Conservation (phyloP, 2,888 invertebrate genomes). For the Theristus sp. region DNA sequence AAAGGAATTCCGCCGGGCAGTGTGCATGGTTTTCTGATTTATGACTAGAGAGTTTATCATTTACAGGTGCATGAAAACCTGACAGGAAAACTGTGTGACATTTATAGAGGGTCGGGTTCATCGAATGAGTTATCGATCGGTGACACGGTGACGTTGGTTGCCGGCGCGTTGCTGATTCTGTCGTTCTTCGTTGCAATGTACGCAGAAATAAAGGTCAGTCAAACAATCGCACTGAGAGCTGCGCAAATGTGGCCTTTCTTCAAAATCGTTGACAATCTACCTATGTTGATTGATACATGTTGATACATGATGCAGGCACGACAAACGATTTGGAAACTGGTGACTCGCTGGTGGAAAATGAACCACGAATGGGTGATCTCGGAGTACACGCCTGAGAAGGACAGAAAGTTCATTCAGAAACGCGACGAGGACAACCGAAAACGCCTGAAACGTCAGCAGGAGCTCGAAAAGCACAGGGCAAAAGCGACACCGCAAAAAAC, state of each 20-base stretch:
- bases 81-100: not conserved
- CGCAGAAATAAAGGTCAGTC: constrained; percentile 36
- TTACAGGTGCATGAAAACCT: not conserved
- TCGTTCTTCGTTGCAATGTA: constrained; percentile 41
- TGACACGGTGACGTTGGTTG: constrained; percentile 37
- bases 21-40: too few species aligned
- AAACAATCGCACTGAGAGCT: too few species aligned
- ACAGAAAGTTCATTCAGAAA: constrained; percentile 13
- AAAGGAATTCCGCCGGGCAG: too few species aligned
- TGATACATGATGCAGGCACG: constrained; percentile 10
- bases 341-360: constrained; percentile 16
- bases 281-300: not conserved
- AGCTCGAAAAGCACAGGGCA: not conserved
- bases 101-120: too few species aligned
- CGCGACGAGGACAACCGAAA: not conserved
- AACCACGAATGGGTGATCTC: constrained; percentile 19
- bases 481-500: not conserved
- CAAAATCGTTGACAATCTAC: too few species aligned
- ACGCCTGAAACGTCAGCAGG: not conserved
- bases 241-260: too few species aligned
- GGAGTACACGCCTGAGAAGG: constrained; percentile 15
- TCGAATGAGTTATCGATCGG: not conserved
- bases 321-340: constrained; percentile 15
- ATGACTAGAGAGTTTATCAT: too few species aligned
- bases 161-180: constrained; percentile 39